Evolutionary conservation across 2,888 invertebrate genomes (phyloP), one percentile per base, ranked within the genome.

Genomic region (Melinaea menophilus): DNA sequence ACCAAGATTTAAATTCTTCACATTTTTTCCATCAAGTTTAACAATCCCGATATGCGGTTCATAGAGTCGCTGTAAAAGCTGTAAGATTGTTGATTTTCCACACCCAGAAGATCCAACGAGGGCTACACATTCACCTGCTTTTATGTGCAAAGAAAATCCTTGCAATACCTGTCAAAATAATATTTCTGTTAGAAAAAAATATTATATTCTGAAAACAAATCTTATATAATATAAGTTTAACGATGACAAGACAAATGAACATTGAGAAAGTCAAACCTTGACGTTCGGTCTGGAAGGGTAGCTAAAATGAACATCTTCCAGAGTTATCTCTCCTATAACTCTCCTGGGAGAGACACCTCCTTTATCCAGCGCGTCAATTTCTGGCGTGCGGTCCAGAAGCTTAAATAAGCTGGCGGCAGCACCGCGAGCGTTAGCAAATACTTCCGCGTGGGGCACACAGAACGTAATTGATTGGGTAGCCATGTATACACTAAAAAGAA

Each of bases 281-380:
- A 95, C 93, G 72, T 95, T 94, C 13, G 94, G 92, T 58, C 97
- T 85, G 0, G 96, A 93, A 0, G 97, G 97, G 80, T 97, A 97
- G 59, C 92, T 91, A 77, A 97, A 97, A 72, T 92, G 88, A 2
- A 97, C 92, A 70, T 94, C 91, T 70, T 93, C 92, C 71, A 97
- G 92, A 65, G 92, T 88, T 45, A 97, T 94, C 58, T 94, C 92
- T 0, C 97, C 97, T 3, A 81, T 85, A 0, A 94, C 91, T 55
- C 84, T 78, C n/a, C 83, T 77, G 0, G 94, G 94, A 33, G 90
- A 90, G 5, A 88, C 76, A 1, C 97, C 97, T 0, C 84, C 80
- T 11, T 88, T 84, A 45, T 93, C 91, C 64, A 94, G 80, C 62
- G 94, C 93, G 81, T 96, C 95, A 61, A 96, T 96, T 37, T 84